Evolutionary conservation across 2,113 vertebrate species (phyloP), one percentile per base, ranked within the genome.

Genomic region (Bothrops jararaca): DNA sequence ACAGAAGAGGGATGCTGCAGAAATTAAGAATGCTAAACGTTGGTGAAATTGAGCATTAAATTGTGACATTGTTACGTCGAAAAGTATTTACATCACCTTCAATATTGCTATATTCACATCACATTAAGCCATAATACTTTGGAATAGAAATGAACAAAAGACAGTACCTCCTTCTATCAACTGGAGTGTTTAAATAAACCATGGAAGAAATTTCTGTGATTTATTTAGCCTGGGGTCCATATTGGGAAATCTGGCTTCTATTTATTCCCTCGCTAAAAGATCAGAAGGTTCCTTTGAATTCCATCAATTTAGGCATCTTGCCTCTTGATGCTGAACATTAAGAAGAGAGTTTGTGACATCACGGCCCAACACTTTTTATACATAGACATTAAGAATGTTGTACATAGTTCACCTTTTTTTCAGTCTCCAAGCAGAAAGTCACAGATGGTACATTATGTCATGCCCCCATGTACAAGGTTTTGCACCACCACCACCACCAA

Each of bases 21-120:
- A 86, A 42, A 56, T 23, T 54, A 34, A 34, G 57, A 92, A 50
- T 92, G 74, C 91, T 69, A 86, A 92, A 22, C 89, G 6, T 88
- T 26, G 85, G 92, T 92, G 74, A 89, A 39, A 69, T 29, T 8
- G 91, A 54, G 42, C 90, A 56, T 86, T 85, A 50, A 39, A 93
- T 93, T 94, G 57, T 24, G 4, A 23, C 8, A 0, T 3, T 50
- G 48, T 50, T 50, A n/a, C 5, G 34, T 34, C 9, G 34, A 64
- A 87, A 87, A 9, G 23, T 42, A 60, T 53, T 45, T 64, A 29
- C 6, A 60, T 22, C 69, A 80, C 15, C 34, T 39, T 80, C 69
- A 80, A 8, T 39, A 80, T 39, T 8, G 20, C 6, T 39, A 20
- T 39, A 80, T 80, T 80, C 69, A 80, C 5, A 3, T 80, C n/a